These are phyloP conservation scores for Sarcoramphus papa DNA, from an alignment of 2,797 vertebrate species.

Conservation along the genomic window DNA sequence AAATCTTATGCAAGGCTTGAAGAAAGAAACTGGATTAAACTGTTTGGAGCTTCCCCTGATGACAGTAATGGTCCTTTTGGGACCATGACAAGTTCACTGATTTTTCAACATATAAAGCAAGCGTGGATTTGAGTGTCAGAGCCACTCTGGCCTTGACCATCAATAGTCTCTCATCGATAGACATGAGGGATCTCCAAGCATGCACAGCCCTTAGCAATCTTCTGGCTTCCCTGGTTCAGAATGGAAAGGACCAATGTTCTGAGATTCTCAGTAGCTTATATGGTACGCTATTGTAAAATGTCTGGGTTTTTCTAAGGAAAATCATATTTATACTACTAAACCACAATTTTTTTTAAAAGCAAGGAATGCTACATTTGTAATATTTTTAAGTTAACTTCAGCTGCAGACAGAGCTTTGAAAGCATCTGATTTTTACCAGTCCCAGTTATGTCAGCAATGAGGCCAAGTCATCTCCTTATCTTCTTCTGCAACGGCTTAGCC, in stretches of 20 bases:
- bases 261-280: not conserved
- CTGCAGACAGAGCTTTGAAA: not conserved
- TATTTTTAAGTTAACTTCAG: constrained; percentile 6
- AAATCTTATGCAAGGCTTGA: not conserved
- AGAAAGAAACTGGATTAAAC: not conserved
- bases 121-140: not conserved
- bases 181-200: not conserved
- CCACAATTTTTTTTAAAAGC: not conserved
- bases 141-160: not conserved
- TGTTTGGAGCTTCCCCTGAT: not conserved
- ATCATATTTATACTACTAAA: not conserved
- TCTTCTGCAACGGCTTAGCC: not conserved
- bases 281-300: not conserved
- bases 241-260: not conserved
- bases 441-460: not conserved
- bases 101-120: not conserved
- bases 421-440: not conserved
- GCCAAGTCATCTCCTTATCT: not conserved
- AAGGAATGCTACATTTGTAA: not conserved
- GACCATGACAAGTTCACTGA: not conserved
- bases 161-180: not conserved
- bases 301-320: not conserved
- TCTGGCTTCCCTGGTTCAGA: not conserved
- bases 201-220: not conserved
- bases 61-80: not conserved